phyloP scores from a whole-genome alignment of 2,888 invertebrate genomes.

The Sinodicranocentrus sp. region DNA sequence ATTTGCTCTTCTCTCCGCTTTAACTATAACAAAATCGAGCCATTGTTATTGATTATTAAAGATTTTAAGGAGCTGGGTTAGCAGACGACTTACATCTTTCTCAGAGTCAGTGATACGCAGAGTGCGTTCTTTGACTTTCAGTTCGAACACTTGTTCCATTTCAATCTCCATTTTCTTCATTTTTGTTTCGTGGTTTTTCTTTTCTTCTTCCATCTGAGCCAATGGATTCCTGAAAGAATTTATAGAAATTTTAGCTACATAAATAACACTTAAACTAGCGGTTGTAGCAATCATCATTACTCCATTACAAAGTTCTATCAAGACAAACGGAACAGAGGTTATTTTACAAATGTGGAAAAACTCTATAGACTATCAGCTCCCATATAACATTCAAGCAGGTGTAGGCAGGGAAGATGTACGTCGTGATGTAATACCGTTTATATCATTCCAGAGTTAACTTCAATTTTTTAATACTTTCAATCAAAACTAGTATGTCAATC shows the following conservation, averaged over 20 bases:
- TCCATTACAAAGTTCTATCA: too few relatives aligned
- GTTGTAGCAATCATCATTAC: background rate
- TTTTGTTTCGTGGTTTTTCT: constrained; percentile 95
- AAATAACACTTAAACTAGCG: too few relatives aligned
- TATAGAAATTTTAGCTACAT: too few relatives aligned
- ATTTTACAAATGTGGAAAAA: background rate
- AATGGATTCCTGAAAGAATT: constrained; percentile 95
- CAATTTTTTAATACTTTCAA: too few relatives aligned
- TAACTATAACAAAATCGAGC: constrained; percentile 81
- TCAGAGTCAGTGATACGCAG: constrained; percentile 98
- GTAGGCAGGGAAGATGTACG: background rate
- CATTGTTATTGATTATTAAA: too few relatives aligned
- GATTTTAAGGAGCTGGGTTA: too few relatives aligned
- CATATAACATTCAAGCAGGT: constrained; percentile 17
- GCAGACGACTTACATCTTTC: constrained; percentile 84
- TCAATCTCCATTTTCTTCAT: constrained; percentile 99
- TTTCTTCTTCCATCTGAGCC: constrained; percentile 99
- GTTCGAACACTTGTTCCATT: constrained; percentile 99
- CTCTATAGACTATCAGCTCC: constrained; percentile 4
- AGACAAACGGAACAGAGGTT: constrained; percentile 32
- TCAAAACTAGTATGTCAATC: too few relatives aligned
- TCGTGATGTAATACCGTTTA: too few relatives aligned
- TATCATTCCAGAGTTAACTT: too few relatives aligned
- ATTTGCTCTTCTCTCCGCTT: constrained; percentile 93
- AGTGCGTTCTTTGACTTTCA: constrained; percentile 97